Base-by-base conservation (phyloP, 2,888 invertebrate species). In the Pterobdella sp. region DNA sequence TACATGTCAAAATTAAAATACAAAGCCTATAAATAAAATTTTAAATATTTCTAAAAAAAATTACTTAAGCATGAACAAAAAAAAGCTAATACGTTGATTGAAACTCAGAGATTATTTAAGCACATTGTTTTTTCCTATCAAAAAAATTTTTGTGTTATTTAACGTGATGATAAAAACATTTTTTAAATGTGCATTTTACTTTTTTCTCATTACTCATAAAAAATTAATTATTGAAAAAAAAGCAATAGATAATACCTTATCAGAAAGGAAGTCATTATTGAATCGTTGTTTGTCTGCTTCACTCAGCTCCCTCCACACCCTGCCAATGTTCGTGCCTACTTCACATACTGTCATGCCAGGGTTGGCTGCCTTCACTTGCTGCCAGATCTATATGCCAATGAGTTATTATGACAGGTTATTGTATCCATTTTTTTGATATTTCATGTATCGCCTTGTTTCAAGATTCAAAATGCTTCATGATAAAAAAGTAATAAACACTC, bases 271-370 rank as follows among this genome's bases (percentile, higher is more conserved):
- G 26, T 76, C 76, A n/a, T 78, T 76, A 60, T 78, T 78, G 70
- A 75, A 78, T 67, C 73, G 68, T 66, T 78, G 76, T 73, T 78
- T 78, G 68, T 77, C 74, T 42, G 42, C 72, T 52, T 78, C 78
- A 18, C 67, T 71, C 34, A 78, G 68, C 65, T 78, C 78, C 34
- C 78, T 68, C 78, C 78, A 78, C 76, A 78, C 77, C 56, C 76
- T 72, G 37, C 78, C 78, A 32, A 78, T 78, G 3, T 76, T 75
- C 2, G 77, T 76, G 26, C 78, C 78, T 14, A 78, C 77, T 68
- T 78, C 77, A 75, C 78, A 78, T 26, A 78, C 78, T 14, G 78
- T 76, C 75, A 78, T 70, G 37, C 73, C 74, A 31, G 77, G 74
- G 63, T 78, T 76, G 49, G 75, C 74, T 18, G 72, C 76, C 56